phyloP scores from a whole-genome alignment of 2,113 vertebrate species.

The Copsychus sechellarum region DNA sequence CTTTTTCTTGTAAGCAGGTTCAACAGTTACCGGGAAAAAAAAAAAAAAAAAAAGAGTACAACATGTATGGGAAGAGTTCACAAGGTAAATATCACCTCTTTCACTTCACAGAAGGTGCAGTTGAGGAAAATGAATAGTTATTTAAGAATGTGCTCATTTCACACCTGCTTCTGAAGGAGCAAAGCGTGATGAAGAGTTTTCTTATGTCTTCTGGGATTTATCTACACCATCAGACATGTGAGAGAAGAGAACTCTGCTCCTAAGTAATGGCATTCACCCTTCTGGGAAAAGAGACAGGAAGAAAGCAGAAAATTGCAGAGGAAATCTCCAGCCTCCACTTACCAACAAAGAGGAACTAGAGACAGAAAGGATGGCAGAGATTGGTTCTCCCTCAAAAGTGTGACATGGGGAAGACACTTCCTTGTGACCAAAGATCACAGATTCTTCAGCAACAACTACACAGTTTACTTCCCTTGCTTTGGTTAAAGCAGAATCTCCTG shows the following conservation, averaged over 20 bases:
- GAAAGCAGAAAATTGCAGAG: not conserved
- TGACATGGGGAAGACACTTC: not conserved
- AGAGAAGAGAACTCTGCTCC: not conserved
- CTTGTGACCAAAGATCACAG: not conserved
- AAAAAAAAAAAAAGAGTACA: not conserved
- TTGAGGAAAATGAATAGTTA: not conserved
- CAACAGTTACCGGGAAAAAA: not conserved
- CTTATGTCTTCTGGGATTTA: not conserved
- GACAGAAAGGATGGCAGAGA: not conserved
- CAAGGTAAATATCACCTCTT: not conserved
- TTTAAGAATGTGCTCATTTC: not conserved
- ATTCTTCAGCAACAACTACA: not conserved
- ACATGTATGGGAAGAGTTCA: not conserved
- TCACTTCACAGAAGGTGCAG: not conserved
- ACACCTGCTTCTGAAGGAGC: not conserved
- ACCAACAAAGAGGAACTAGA: not conserved
- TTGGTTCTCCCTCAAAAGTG: not conserved
- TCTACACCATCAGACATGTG: not conserved
- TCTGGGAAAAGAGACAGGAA: not conserved
- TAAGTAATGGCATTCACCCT: not conserved
- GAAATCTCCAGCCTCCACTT: not conserved
- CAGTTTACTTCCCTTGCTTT: not conserved
- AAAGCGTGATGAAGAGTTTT: not conserved
- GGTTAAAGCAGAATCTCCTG: not conserved
- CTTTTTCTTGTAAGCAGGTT: not conserved